Conservation (phyloP, 1,140 invertebrate species). For the Cecropterus lyciades region DNA sequence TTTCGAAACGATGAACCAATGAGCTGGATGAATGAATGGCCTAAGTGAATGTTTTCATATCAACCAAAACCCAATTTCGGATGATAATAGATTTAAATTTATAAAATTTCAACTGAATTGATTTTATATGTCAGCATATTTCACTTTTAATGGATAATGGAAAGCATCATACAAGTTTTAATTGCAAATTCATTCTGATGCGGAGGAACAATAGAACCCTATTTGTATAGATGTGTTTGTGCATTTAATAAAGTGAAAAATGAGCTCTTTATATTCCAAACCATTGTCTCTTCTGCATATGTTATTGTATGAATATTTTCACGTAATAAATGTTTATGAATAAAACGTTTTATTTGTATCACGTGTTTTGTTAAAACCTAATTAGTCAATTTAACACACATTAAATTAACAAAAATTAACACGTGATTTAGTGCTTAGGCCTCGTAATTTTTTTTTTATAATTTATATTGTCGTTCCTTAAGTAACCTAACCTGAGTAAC, state of each 20-base stretch:
- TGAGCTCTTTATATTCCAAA: constrained; percentile 25
- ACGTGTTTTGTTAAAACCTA: too few relatives aligned
- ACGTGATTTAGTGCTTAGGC: too few relatives aligned
- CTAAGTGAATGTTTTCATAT: constrained; percentile 33
- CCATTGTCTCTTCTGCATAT: constrained; percentile 19
- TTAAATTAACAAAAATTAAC: too few relatives aligned
- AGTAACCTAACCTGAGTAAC: too few relatives aligned
- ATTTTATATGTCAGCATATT: constrained; percentile 46
- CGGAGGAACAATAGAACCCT: constrained; percentile 13
- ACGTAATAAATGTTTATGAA: too few relatives aligned
- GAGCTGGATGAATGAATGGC: constrained; percentile 31
- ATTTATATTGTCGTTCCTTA: too few relatives aligned
- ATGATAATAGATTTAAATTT: constrained; percentile 29
- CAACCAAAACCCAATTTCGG: constrained; percentile 19
- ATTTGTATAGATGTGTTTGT: constrained; percentile 24
- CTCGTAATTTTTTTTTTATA: too few relatives aligned
- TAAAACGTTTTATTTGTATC: too few relatives aligned
- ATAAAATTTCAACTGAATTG: constrained; percentile 33
- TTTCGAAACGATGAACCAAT: constrained; percentile 30
- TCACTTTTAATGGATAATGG: constrained; percentile 43
- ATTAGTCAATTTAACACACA: too few relatives aligned
- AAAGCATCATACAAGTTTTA: constrained; percentile 46
- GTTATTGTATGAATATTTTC: constrained; percentile 6
- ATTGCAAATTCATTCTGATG: constrained; percentile 39
- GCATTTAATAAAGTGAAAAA: constrained; percentile 33